Conservation (phyloP, 2,113 vertebrate species). For the Campylorhamphus procurvoides region DNA sequence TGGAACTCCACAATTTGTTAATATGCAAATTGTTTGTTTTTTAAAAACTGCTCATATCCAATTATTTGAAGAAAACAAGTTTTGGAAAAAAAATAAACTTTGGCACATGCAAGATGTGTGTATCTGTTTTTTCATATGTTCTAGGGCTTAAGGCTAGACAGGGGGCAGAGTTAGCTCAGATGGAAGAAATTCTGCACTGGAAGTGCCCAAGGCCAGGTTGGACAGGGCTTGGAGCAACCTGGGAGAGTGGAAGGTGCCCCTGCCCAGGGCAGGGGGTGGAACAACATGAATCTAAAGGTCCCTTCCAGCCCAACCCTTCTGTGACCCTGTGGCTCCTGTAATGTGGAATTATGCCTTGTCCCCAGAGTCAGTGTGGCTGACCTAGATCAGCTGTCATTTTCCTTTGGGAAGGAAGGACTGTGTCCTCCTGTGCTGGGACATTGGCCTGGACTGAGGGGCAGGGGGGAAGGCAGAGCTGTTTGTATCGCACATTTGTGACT, state of each 20-base stretch:
- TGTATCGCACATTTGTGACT: fast-evolving
- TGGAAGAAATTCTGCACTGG: background rate
- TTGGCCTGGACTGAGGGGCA: background rate
- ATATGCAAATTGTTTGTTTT: constrained; percentile 33
- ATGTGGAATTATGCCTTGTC: fast-evolving
- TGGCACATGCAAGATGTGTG: background rate
- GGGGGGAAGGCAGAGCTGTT: background rate
- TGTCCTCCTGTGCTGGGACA: too few species aligned
- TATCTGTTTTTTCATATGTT: fast-evolving
- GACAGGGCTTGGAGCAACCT: background rate
- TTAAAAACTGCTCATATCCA: constrained; percentile 32
- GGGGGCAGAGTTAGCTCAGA: background rate
- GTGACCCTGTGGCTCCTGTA: background rate
- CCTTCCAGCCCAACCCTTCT: background rate
- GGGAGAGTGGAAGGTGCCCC: background rate
- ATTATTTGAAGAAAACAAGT: constrained; percentile 53
- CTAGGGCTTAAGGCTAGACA: background rate
- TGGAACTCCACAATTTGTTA: constrained; percentile 36
- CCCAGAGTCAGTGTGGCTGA: fast-evolving
- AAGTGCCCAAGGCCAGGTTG: background rate
- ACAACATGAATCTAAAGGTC: background rate
- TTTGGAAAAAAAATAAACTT: constrained; percentile 71
- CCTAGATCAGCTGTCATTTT: background rate
- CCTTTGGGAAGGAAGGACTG: fast-evolving
- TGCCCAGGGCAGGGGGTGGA: background rate